A percentile compares a stretch with the other conserved stretches of the same genome.
Conservation (phyloP, 2,113 vertebrate species). For the Peromyscus californicus region DNA sequence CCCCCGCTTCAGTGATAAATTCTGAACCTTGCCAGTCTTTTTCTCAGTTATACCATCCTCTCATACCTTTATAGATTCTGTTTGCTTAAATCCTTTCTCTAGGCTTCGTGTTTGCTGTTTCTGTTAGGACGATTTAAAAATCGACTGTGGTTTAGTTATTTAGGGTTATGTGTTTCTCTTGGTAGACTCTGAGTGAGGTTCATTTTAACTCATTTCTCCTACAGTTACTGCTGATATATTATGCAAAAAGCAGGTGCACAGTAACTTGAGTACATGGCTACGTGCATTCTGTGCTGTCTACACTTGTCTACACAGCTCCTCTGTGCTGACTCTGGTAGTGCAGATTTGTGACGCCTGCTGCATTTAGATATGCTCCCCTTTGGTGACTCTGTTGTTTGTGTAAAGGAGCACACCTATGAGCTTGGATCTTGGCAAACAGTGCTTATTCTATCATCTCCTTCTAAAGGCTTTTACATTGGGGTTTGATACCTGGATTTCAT, state of each 20-base stretch:
- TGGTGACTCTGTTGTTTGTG: not conserved
- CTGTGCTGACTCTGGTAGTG: not conserved
- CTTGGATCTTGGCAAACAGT: not conserved
- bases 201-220: not conserved
- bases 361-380: not conserved
- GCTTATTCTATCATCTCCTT: not conserved
- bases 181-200: constrained; percentile 33
- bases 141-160: not conserved
- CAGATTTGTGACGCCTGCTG: not conserved
- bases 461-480: constrained; percentile 7
- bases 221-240: not conserved
- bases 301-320: not conserved
- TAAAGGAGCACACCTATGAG: not conserved
- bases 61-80: not conserved
- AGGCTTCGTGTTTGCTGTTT: not conserved
- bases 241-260: not conserved
- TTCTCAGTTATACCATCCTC: not conserved
- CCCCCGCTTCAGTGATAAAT: not conserved
- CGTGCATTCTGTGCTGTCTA: not conserved
- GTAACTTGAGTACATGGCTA: not conserved
- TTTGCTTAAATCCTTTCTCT: not conserved
- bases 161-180: not conserved
- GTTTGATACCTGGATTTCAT: not conserved
- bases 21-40: not conserved
- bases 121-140: constrained; percentile 9